Evolutionary conservation across 1,140 invertebrate species (phyloP).

Genomic region (Phymastichus coffea): DNA sequence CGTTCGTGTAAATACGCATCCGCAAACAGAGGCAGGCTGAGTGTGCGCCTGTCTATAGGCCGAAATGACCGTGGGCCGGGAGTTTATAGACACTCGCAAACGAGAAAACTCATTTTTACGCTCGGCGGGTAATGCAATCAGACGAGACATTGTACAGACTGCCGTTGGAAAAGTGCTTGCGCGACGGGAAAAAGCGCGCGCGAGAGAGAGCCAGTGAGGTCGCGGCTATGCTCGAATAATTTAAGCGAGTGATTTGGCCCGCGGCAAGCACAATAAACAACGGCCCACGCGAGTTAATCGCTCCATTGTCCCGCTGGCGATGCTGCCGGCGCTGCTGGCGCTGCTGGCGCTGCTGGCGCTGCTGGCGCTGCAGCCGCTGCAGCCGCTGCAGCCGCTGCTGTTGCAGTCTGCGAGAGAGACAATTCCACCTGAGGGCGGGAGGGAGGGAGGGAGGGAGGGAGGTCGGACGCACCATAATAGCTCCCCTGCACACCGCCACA

Average conservation of each 20-base stretch:
- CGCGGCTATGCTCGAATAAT: conserved; percentile 46
- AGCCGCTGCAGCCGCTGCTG: too few species aligned
- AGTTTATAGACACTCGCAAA: neutral
- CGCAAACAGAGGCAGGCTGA: too few species aligned
- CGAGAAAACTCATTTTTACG: neutral
- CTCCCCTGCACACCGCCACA: too few species aligned
- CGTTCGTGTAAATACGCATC: too few species aligned
- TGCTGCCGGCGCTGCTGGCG: too few species aligned
- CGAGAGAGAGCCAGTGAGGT: conserved; percentile 32
- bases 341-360: too few species aligned
- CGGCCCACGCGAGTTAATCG: conserved; percentile 47
- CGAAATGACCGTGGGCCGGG: too few species aligned
- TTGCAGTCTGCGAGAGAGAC: conserved; percentile 39
- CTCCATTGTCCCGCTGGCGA: conserved; percentile 43
- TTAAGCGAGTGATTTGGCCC: conserved; percentile 43
- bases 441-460: neutral
- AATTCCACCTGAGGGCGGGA: too few species aligned
- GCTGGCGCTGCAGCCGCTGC: too few species aligned
- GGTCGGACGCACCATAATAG: neutral
- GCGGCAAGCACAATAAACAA: conserved; percentile 43
- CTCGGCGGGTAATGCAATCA: too few species aligned
- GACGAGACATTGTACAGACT: too few species aligned
- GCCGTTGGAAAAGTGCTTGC: neutral
- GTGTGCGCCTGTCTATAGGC: too few species aligned
- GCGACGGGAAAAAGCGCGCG: neutral